phyloP scores from a whole-genome alignment of 2,888 invertebrate species.

The Cantharis flavilabris region DNA sequence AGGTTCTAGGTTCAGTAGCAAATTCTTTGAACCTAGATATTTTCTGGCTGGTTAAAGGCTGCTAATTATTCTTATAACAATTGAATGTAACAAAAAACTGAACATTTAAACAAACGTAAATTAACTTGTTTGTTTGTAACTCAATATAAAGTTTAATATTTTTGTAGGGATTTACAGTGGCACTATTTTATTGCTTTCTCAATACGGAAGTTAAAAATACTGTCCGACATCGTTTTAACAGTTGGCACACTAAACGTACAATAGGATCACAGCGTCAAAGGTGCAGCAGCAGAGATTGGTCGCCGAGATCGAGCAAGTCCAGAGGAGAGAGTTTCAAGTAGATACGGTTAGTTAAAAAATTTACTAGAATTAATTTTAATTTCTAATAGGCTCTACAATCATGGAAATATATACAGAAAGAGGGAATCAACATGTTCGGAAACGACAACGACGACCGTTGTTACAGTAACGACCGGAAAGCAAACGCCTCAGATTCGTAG shows the following conservation, averaged over 20 bases:
- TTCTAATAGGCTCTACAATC: constrained; percentile 28
- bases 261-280: constrained; percentile 65
- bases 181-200: constrained; percentile 86
- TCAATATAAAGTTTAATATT: not conserved
- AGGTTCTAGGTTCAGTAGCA: too few relatives aligned
- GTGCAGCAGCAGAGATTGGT: constrained; percentile 77
- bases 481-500: constrained; percentile 33
- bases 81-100: too few relatives aligned
- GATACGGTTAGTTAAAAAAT: constrained; percentile 34
- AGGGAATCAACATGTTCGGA: constrained; percentile 76
- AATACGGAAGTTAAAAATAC: constrained; percentile 89
- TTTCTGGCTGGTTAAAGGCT: too few relatives aligned
- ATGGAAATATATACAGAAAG: constrained; percentile 59
- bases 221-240: constrained; percentile 75
- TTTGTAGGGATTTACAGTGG: constrained; percentile 81
- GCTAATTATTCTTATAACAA: too few relatives aligned
- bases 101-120: too few relatives aligned
- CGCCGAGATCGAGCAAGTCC: constrained; percentile 64
- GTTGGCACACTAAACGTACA: constrained; percentile 72
- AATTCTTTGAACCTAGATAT: too few relatives aligned
- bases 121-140: not conserved
- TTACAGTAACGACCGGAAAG: constrained; percentile 45
- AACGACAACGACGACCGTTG: constrained; percentile 73
- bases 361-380: not conserved
- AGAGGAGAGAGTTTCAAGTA: constrained; percentile 75